Percentiles rank a stretch among this genome's conserved stretches.
Conservation (phyloP, 2,888 invertebrate genomes). For the Nineta flava region DNA sequence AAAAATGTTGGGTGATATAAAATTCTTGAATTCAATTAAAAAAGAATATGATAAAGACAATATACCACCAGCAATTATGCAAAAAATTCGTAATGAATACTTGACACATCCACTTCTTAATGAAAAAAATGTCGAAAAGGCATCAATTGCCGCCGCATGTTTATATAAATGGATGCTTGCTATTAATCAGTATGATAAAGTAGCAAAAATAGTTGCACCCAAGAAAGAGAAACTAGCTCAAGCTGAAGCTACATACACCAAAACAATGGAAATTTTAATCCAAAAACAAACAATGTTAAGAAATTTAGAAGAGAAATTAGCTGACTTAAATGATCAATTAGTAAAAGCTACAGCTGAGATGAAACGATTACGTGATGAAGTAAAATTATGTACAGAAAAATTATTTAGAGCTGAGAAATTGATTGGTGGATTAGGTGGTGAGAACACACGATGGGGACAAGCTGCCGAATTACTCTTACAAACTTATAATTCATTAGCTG, state of each 20-base stretch:
- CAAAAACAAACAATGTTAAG: constrained; percentile 67
- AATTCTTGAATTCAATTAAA: constrained; percentile 54
- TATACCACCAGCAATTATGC: constrained; percentile 55
- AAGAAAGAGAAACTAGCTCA: constrained; percentile 67
- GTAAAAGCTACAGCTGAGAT: constrained; percentile 48
- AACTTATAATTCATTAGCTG: constrained; percentile 67
- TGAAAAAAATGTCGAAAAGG: constrained; percentile 66
- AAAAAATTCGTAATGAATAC: constrained; percentile 59
- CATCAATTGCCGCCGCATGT: constrained; percentile 89
- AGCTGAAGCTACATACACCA: constrained; percentile 66
- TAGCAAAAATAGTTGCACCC: constrained; percentile 68
- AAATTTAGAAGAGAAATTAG: constrained; percentile 60
- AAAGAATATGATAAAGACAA: constrained; percentile 70
- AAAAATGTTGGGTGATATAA: constrained; percentile 63
- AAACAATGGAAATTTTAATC: constrained; percentile 70
- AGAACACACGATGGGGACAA: constrained; percentile 69
- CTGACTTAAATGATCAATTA: constrained; percentile 50
- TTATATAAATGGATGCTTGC: constrained; percentile 83
- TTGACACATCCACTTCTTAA: constrained; percentile 62
- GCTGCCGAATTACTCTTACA: constrained; percentile 60
- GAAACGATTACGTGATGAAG: constrained; percentile 52
- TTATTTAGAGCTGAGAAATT: constrained; percentile 73
- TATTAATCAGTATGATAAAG: constrained; percentile 76
- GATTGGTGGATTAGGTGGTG: constrained; percentile 76
- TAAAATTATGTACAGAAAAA: constrained; percentile 69